Evolutionary conservation across 2,888 invertebrate genomes (phyloP).

Genomic region (Vanessa cardui): DNA sequence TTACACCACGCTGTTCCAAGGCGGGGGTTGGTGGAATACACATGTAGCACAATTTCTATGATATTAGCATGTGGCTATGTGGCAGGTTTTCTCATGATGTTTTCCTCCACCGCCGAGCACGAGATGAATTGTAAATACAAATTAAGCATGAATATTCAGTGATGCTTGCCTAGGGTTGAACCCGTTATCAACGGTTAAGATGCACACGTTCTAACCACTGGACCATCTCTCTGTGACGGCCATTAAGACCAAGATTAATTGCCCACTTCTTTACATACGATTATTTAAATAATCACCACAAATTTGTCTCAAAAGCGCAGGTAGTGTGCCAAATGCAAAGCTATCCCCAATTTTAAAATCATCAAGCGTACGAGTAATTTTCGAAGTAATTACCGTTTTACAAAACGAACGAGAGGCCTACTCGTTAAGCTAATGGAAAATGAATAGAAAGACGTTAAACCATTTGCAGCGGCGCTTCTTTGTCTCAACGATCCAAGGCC

Average conservation of each 20-base stretch:
- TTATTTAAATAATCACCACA: background rate
- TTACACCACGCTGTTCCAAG: no score
- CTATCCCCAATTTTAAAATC: background rate
- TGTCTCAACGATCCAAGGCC: conserved; percentile 38
- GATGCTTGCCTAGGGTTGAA: no score
- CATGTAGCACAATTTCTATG: no score
- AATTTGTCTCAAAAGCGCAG: background rate
- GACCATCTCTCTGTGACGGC: background rate
- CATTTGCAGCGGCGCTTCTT: conserved; percentile 30
- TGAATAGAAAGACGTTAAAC: conserved; percentile 17
- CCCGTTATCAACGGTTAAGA: no score
- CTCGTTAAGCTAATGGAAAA: conserved; percentile 25
- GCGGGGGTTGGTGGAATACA: no score
- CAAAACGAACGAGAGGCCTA: conserved; percentile 14
- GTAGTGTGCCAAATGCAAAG: background rate
- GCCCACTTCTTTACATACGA: background rate
- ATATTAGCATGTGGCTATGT: no score
- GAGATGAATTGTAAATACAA: no score
- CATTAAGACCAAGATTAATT: background rate
- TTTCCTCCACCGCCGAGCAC: no score
- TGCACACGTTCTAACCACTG: no score
- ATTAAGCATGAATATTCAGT: no score
- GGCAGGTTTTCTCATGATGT: no score
- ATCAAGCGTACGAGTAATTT: background rate
- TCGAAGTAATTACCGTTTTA: conserved; percentile 10